phyloP scores from a whole-genome alignment of 1,140 invertebrate genomes.

The Ceratina calcarata region DNA sequence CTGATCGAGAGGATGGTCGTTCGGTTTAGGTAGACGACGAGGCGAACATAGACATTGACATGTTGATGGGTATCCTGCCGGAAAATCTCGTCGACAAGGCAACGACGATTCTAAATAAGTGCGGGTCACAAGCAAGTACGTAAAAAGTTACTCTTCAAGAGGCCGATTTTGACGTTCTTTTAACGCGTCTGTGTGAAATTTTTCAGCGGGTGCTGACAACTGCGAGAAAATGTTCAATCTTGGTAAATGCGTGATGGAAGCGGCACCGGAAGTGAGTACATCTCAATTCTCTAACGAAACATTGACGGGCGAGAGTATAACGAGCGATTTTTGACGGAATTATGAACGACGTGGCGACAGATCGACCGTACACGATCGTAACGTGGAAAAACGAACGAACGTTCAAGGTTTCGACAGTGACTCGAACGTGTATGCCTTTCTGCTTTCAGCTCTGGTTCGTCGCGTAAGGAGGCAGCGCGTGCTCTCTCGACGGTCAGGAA shows the following conservation, averaged over 20 bases:
- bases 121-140: constrained; percentile 27
- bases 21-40: constrained; percentile 70
- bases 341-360: no score
- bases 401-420: no score
- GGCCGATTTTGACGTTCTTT: not conserved
- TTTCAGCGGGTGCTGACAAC: constrained; percentile 59
- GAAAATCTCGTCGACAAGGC: constrained; percentile 54
- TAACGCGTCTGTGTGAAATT: not conserved
- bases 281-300: not conserved
- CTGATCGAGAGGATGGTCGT: not conserved
- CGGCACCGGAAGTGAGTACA: constrained; percentile 68
- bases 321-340: no score
- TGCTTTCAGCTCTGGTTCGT: constrained; percentile 71
- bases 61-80: constrained; percentile 69
- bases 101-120: no score
- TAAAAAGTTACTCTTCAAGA: constrained; percentile 41
- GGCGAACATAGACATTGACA: constrained; percentile 68
- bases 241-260: constrained; percentile 63
- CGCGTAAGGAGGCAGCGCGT: not conserved
- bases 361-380: not conserved
- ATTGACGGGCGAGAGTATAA: not conserved
- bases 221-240: constrained; percentile 71
- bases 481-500: no score
- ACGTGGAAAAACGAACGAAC: not conserved
- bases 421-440: not conserved